These are phyloP conservation scores for Penaeus japonicus DNA, from an alignment of 1,140 invertebrate species.

Conservation along the genomic window DNA sequence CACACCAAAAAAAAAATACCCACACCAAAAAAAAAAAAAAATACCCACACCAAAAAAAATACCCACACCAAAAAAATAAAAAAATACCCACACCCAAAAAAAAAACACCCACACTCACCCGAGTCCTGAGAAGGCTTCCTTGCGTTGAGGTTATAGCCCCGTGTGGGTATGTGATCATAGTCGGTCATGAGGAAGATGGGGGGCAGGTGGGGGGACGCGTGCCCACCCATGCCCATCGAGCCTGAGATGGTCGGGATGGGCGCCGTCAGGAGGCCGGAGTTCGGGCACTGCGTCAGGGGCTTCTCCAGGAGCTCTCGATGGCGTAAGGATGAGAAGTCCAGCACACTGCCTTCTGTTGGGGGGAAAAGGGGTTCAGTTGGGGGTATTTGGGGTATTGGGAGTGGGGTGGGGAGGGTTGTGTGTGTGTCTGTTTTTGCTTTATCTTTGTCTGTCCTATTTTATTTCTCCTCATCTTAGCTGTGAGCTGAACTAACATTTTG, in stretches of 20 bases:
- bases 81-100: not conserved
- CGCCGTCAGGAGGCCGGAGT: not conserved
- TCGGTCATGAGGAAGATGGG: slow-evolving; percentile 30
- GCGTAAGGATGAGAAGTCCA: slow-evolving; percentile 40
- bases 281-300: not conserved
- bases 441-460: no score
- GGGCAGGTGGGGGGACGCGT: not conserved
- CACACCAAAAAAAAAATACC: no score
- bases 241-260: slow-evolving; percentile 39
- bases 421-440: no score
- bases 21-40: no score
- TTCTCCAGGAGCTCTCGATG: not conserved
- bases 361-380: no score
- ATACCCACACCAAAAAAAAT: not conserved
- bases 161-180: not conserved
- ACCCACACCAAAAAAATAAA: not conserved
- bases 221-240: slow-evolving; percentile 7
- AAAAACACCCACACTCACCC: not conserved
- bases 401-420: no score
- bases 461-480: no score
- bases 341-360: slow-evolving; percentile 24
- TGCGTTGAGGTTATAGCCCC: slow-evolving; percentile 28
- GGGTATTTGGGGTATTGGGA: no score
- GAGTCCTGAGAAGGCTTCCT: slow-evolving; percentile 46
- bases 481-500: no score